These are phyloP conservation scores for Peromyscus melanophrys DNA, from an alignment of 2,797 vertebrate genomes.

Conservation along the genomic window DNA sequence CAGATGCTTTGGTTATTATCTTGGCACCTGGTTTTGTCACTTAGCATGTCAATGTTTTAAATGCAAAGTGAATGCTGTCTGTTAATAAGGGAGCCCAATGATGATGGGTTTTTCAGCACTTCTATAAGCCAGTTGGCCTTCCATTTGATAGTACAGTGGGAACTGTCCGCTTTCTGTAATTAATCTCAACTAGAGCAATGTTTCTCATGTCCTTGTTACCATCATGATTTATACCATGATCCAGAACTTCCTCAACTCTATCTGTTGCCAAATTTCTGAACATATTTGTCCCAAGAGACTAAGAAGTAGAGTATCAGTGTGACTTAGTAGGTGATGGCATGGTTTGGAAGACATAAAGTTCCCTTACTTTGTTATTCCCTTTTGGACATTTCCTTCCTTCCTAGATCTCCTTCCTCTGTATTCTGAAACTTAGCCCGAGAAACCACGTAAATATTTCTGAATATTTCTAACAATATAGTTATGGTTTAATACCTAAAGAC, in stretches of 20 bases:
- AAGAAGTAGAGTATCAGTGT: neutral
- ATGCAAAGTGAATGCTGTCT: neutral
- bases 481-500: neutral
- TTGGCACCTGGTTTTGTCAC: neutral
- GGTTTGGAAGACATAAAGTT: neutral
- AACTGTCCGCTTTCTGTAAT: neutral
- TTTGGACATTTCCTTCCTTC: slow-evolving; percentile 15
- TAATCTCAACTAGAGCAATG: neutral
- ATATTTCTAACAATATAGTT: neutral
- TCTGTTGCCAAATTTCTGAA: slow-evolving; percentile 44
- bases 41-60: neutral
- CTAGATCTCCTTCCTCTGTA: neutral
- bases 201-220: neutral
- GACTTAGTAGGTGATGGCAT: neutral
- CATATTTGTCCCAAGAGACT: neutral
- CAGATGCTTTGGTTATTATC: neutral
- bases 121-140: neutral
- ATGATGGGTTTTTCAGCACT: neutral
- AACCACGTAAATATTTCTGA: neutral
- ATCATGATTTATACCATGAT: neutral
- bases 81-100: neutral
- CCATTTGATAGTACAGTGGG: neutral
- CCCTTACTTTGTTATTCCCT: neutral
- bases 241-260: neutral
- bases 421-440: slow-evolving; percentile 1